phyloP scores from a whole-genome alignment of 2,113 vertebrate genomes.

The Heliornis fulica region DNA sequence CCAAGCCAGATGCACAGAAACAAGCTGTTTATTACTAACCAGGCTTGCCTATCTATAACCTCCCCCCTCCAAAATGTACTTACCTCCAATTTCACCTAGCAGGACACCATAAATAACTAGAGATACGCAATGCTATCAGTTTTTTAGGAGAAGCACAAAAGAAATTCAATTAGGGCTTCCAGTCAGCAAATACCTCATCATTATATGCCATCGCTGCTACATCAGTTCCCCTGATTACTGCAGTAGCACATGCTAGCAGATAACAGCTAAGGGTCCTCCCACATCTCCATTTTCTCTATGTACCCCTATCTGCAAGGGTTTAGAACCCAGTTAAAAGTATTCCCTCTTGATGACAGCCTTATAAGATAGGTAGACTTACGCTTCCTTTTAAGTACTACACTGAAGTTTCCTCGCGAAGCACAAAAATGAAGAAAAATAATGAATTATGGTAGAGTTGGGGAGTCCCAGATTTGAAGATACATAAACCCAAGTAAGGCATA shows the following conservation, averaged over 20 bases:
- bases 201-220: background rate
- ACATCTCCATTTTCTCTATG: background rate
- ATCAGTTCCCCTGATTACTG: background rate
- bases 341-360: background rate
- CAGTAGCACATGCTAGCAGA: background rate
- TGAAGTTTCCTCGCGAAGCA: background rate
- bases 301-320: background rate
- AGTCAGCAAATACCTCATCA: background rate
- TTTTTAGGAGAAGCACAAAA: background rate
- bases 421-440: background rate
- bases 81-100: background rate
- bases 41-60: background rate
- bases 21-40: background rate
- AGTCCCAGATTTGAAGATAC: background rate
- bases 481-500: background rate
- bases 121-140: background rate
- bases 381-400: background rate
- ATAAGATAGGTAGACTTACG: background rate
- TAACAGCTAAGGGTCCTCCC: background rate
- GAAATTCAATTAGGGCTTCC: background rate
- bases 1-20: background rate
- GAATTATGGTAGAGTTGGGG: background rate
- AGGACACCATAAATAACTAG: background rate
- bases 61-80: background rate
- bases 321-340: background rate